A percentile compares a stretch with the other conserved stretches of the same genome.
Evolutionary conservation across 2,113 vertebrate genomes (phyloP).

Genomic region (Coracopsis vasa): DNA sequence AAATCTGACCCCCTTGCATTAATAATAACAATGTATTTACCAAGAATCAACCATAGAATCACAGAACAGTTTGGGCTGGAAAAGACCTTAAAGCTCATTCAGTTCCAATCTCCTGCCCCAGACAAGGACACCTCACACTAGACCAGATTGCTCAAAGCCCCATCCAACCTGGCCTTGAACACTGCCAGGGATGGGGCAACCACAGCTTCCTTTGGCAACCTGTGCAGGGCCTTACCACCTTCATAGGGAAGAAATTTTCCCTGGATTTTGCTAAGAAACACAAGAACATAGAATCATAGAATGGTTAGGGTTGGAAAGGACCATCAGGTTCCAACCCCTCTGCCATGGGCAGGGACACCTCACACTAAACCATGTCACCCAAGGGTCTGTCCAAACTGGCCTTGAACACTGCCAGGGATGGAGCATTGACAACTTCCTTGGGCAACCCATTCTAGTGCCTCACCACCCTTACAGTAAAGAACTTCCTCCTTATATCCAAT

Average conservation of each 20-base stretch:
- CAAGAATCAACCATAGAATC: neutral
- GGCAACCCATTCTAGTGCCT: too few species aligned
- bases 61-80: neutral
- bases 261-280: neutral
- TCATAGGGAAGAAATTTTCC: neutral
- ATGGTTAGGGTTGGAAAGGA: neutral
- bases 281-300: neutral
- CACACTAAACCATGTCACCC: too few species aligned
- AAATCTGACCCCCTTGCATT: neutral
- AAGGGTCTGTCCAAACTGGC: too few species aligned
- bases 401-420: too few species aligned
- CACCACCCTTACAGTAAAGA: too few species aligned
- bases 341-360: too few species aligned
- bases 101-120: neutral
- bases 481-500: too few species aligned
- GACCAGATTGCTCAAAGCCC: neutral
- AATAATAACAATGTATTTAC: fast-evolving
- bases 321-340: neutral
- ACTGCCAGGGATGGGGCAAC: neutral
- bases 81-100: neutral
- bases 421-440: too few species aligned
- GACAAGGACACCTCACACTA: neutral
- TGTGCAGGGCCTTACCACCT: neutral
- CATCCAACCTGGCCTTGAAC: neutral
- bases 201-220: neutral